These are phyloP conservation scores for Macrocentrus cingulum DNA, from an alignment of 1,140 invertebrate species.

Conservation along the genomic window DNA sequence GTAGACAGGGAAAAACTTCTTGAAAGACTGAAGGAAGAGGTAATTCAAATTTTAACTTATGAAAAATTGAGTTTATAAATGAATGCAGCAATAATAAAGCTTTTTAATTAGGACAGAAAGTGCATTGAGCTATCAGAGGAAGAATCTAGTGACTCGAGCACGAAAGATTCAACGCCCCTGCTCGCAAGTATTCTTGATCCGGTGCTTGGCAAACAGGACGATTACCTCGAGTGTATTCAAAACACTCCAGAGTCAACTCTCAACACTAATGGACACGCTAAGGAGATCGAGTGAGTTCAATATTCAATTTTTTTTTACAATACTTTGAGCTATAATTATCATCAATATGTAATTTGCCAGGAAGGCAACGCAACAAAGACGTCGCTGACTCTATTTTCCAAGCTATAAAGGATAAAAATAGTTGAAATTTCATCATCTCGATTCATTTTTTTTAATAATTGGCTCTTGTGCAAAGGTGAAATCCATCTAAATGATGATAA, in stretches of 20 bases:
- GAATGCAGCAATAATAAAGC: too few species aligned
- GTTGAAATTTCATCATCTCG: too few species aligned
- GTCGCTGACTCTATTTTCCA: constrained; percentile 12
- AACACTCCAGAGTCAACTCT: constrained; percentile 1
- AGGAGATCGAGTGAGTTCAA: constrained; percentile 31
- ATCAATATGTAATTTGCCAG: constrained; percentile 24
- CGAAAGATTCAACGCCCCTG: constrained; percentile 33
- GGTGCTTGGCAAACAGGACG: constrained; percentile 34
- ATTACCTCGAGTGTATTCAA: constrained; percentile 27
- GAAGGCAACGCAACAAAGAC: constrained; percentile 14
- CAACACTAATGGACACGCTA: constrained; percentile 31
- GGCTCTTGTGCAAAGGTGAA: too few species aligned
- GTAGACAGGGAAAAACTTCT: constrained; percentile 66
- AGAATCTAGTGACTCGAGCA: constrained; percentile 30
- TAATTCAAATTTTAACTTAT: constrained; percentile 38
- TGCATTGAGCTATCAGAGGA: constrained; percentile 42
- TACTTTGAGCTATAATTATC: background rate
- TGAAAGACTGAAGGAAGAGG: constrained; percentile 70
- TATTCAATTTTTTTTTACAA: constrained; percentile 4
- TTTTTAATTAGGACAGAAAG: constrained; percentile 38
- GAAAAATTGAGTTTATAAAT: too few species aligned
- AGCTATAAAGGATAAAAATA: too few species aligned
- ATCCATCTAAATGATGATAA: too few species aligned
- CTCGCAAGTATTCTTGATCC: constrained; percentile 38
- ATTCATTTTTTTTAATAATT: too few species aligned